These are phyloP conservation scores for Dasypogon diadema DNA, from an alignment of 2,888 invertebrate species.

Conservation along the genomic window DNA sequence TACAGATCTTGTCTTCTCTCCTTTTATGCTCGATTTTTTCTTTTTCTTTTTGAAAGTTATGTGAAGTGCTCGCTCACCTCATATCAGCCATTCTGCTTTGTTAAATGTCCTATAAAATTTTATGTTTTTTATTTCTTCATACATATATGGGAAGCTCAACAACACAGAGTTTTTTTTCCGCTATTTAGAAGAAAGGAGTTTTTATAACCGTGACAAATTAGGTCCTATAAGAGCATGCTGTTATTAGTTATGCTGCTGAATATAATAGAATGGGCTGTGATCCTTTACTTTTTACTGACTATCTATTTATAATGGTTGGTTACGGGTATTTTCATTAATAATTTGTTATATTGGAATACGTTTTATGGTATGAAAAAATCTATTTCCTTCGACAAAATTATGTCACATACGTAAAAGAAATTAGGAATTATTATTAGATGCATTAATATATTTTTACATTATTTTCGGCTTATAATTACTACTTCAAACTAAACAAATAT, in stretches of 20 bases:
- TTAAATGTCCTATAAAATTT: constrained; percentile 57
- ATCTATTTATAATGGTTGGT: background rate
- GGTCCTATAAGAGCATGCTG: constrained; percentile 31
- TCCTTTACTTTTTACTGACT: background rate
- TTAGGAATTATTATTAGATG: too few relatives aligned
- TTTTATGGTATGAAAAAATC: too few relatives aligned
- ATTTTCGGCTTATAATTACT: too few relatives aligned
- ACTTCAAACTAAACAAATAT: too few relatives aligned
- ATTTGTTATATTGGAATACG: too few relatives aligned
- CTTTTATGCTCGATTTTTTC: constrained; percentile 16
- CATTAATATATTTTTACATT: too few relatives aligned
- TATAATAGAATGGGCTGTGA: constrained; percentile 39
- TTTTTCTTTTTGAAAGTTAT: constrained; percentile 35
- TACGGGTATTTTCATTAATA: constrained; percentile 33
- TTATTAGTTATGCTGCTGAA: constrained; percentile 40
- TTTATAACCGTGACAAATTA: constrained; percentile 41
- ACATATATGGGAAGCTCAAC: constrained; percentile 30
- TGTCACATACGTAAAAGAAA: too few relatives aligned
- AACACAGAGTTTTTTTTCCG: constrained; percentile 15
- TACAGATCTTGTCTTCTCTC: constrained; percentile 4
- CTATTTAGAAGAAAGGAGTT: constrained; percentile 23
- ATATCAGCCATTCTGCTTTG: constrained; percentile 54
- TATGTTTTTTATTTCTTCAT: constrained; percentile 57
- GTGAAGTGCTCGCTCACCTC: constrained; percentile 54
- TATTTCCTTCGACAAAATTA: too few relatives aligned